A percentile compares a stretch with the other conserved stretches of the same genome.
Evolutionary conservation across 1,140 invertebrate species (phyloP).

Genomic region (Heliconius himera): DNA sequence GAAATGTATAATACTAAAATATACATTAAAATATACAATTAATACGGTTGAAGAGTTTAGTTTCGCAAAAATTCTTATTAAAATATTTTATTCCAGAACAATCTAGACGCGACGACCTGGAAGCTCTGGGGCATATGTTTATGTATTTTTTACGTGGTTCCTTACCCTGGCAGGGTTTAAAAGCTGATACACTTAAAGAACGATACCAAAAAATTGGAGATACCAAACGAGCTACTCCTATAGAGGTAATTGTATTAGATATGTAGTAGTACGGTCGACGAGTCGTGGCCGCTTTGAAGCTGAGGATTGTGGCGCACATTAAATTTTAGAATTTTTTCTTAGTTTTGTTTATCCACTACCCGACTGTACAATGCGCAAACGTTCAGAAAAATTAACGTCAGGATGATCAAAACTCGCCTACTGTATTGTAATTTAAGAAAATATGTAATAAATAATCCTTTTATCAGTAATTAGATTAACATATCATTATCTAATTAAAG

Average conservation of each 20-base stretch:
- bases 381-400: too few relatives aligned
- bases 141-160: constrained; percentile 99
- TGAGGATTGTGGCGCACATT: too few relatives aligned
- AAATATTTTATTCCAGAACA: constrained; percentile 88
- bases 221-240: constrained; percentile 98
- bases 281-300: too few relatives aligned
- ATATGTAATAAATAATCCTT: background rate
- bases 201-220: constrained; percentile 99
- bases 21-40: too few relatives aligned
- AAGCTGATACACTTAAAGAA: constrained; percentile 99
- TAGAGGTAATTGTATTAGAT: constrained; percentile 84
- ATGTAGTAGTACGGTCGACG: too few relatives aligned
- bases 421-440: background rate
- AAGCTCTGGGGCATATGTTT: constrained; percentile 99
- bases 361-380: too few relatives aligned
- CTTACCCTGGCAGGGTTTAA: constrained; percentile 99
- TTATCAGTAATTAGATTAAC: background rate
- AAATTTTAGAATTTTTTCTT: too few relatives aligned
- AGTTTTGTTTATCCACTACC: too few relatives aligned
- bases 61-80: background rate
- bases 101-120: constrained; percentile 99
- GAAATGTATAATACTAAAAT: too few relatives aligned
- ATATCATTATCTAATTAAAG: background rate
- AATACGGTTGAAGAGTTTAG: too few relatives aligned
- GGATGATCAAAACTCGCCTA: too few relatives aligned